Base-by-base conservation (phyloP, 2,888 invertebrate species). In the Melanostoma scalare region DNA sequence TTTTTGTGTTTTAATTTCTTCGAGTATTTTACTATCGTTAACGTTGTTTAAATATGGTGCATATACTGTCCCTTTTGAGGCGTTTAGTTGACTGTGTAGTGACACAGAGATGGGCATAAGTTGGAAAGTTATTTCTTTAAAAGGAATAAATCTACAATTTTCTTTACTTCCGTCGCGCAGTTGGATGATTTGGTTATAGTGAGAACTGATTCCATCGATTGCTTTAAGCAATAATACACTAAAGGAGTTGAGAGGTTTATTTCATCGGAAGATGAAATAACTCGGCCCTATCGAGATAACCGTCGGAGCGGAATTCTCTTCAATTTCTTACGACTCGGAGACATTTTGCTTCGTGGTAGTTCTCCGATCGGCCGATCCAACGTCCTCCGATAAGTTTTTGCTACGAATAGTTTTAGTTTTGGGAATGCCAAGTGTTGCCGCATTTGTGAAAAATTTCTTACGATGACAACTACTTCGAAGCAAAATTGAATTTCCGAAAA, bases 1-100 rank as follows among this genome's bases (percentile, higher is more conserved):
- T n/a, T n/a, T n/a, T n/a, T n/a, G 63, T 9, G 38, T 35, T 1
- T 33, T 67, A 33, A 67, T 67, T 53, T 53, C 53, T n/a, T n/a
- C 8, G 3, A 67, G 2, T 30, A 42, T 42, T 53, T 67, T 33
- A 40, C n/a, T 36, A 10, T 40, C 52, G n/a, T 40, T 40, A 8
- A 56, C 56, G 56, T 56, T 56, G 56, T 56, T 56, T n/a, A 52
- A 6, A 35, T 52, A 52, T 52, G 31, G 52, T 3, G 33, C 33
- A 55, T 55, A 6, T 6, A 55, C 55, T 8, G 38, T 55, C 20
- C 55, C 38, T 55, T 55, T 55, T 55, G 20, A 38, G 20, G 55
- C 20, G 8, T 55, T 55, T 1, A 55, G 20, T 38, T 55, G 38
- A 40, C 4, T 40, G 36, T 55, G 38, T 56, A 56, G 38, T 56